Evolutionary conservation across 2,797 vertebrate species (phyloP).

Genomic region (Melanotaenia parkinsoni): DNA sequence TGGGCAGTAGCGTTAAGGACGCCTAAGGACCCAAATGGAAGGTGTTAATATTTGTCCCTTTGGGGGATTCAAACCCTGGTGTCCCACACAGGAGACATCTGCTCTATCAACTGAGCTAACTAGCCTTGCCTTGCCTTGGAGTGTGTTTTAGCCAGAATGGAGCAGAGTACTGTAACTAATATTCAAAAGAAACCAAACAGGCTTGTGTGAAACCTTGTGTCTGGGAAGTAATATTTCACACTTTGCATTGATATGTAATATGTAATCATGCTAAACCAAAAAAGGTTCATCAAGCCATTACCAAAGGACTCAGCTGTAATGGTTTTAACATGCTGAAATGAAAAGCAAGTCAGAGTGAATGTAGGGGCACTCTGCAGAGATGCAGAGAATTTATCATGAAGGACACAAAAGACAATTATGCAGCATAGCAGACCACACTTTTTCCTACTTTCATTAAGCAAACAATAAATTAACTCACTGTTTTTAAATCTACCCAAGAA

Average conservation of each 20-base stretch:
- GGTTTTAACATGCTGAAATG: neutral
- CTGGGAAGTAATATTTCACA: neutral
- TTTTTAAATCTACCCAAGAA: constrained; percentile 10
- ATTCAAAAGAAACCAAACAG: too few species aligned
- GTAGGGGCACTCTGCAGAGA: neutral
- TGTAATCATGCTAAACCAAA: neutral
- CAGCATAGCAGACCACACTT: neutral
- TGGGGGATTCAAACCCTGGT: too few species aligned
- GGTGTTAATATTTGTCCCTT: too few species aligned
- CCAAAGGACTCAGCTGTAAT: neutral
- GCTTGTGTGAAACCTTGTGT: neutral
- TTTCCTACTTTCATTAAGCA: constrained; percentile 3
- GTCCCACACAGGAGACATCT: too few species aligned
- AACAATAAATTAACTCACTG: constrained; percentile 14
- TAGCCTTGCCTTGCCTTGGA: neutral
- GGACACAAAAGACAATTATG: neutral
- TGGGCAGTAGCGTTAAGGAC: too few species aligned
- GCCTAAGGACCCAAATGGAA: too few species aligned
- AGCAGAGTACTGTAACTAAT: too few species aligned
- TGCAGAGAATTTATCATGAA: neutral
- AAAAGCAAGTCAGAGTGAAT: neutral
- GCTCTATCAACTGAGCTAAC: too few species aligned
- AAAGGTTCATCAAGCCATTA: neutral
- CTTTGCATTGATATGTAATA: neutral
- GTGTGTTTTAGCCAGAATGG: neutral